phyloP scores from a whole-genome alignment of 2,888 invertebrate species.

The Sceliomorpha sp. region DNA sequence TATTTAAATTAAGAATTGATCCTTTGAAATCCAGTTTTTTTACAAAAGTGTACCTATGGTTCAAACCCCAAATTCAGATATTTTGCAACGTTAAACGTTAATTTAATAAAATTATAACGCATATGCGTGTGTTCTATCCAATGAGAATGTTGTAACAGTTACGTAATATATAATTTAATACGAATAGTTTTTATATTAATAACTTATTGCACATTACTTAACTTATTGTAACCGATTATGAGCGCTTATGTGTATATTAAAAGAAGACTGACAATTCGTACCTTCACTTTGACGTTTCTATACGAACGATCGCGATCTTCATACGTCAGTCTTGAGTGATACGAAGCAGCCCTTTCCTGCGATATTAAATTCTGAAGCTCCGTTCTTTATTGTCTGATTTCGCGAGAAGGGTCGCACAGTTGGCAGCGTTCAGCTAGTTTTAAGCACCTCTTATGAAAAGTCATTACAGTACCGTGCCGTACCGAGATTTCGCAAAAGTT shows the following conservation, averaged over 20 bases:
- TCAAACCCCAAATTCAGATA: no score
- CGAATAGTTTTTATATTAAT: no score
- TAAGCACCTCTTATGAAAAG: constrained; percentile 48
- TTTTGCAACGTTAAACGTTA: no score
- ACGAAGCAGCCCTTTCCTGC: constrained; percentile 39
- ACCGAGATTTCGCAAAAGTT: constrained; percentile 38
- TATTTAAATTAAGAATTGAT: no score
- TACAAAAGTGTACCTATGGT: no score
- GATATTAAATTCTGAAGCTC: constrained; percentile 47
- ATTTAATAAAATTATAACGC: no score
- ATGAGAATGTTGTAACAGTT: no score
- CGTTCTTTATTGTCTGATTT: constrained; percentile 46
- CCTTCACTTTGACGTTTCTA: constrained; percentile 23
- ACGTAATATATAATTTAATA: no score
- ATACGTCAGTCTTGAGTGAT: constrained; percentile 39
- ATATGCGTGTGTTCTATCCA: no score
- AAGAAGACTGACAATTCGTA: constrained; percentile 16
- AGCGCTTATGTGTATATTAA: neutral
- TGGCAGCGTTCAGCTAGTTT: constrained; percentile 48
- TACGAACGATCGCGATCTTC: constrained; percentile 23
- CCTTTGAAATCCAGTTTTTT: no score
- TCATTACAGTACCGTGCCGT: constrained; percentile 42
- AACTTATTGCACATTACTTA: no score
- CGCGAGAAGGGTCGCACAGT: constrained; percentile 38
- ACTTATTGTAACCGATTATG: no score